Conservation (phyloP, 2,797 vertebrate species). For the Oreonectes daqikongensis region DNA sequence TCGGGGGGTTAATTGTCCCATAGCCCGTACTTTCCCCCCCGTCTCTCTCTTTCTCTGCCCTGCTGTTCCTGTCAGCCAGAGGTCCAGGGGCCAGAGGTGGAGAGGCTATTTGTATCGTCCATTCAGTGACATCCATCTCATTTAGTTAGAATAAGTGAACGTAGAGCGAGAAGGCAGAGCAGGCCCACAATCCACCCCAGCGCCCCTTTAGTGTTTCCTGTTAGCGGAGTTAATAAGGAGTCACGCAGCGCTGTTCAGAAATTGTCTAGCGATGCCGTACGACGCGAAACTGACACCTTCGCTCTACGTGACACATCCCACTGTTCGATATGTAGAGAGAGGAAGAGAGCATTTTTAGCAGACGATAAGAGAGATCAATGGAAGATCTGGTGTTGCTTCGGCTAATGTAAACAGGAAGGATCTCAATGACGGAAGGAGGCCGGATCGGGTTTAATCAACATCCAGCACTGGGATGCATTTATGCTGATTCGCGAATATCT, state of each 20-base stretch:
- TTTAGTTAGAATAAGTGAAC: constrained; percentile 51
- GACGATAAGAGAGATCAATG: constrained; percentile 10
- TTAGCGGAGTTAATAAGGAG: constrained; percentile 49
- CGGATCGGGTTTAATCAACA: constrained; percentile 54
- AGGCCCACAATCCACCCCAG: constrained; percentile 3
- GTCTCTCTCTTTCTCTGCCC: background rate
- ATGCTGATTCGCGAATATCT: constrained; percentile 46
- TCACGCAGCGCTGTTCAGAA: constrained; percentile 46
- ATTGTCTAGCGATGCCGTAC: constrained; percentile 5
- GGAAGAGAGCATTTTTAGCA: background rate
- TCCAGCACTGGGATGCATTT: constrained; percentile 44
- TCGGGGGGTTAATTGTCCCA: constrained; percentile 70
- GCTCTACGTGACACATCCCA: constrained; percentile 40
- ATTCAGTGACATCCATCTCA: constrained; percentile 54
- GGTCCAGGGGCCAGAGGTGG: constrained; percentile 33
- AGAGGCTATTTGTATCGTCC: constrained; percentile 43
- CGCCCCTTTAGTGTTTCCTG: constrained; percentile 38
- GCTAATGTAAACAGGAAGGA: constrained; percentile 46
- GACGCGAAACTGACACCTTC: constrained; percentile 23
- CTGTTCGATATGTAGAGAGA: constrained; percentile 62
- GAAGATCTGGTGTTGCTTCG: constrained; percentile 19
- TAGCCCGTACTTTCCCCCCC: constrained; percentile 42
- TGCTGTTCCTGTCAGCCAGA: constrained; percentile 9
- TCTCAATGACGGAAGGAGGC: constrained; percentile 65
- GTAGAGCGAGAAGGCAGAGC: background rate